A percentile compares a stretch with the other conserved stretches of the same genome.
Evolutionary conservation across 2,113 vertebrate species (phyloP).

Genomic region (Chelonoidis abingdonii): DNA sequence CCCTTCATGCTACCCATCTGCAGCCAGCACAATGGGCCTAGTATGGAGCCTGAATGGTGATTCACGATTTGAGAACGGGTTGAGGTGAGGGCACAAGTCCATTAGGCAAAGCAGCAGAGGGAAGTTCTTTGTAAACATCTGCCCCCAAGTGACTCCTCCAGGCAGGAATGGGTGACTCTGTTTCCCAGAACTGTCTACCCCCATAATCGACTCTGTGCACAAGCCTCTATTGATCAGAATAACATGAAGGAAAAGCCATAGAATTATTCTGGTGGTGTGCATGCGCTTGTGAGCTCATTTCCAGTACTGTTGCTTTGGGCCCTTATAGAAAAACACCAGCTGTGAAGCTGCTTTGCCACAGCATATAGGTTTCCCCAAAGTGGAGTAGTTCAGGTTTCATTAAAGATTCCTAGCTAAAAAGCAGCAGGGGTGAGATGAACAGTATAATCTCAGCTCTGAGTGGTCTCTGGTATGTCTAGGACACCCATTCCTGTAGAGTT

Average conservation of each 20-base stretch:
- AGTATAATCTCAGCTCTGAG: neutral
- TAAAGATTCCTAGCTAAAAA: neutral
- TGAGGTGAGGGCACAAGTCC: neutral
- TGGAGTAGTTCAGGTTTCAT: neutral
- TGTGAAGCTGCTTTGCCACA: neutral
- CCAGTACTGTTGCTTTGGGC: neutral
- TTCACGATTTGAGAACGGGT: neutral
- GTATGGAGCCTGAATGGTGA: neutral
- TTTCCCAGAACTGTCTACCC: neutral
- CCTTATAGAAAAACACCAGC: neutral
- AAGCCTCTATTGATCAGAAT: no score
- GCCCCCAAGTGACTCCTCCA: neutral
- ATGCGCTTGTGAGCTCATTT: neutral
- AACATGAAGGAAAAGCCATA: neutral
- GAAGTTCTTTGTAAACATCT: neutral
- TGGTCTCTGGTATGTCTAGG: neutral
- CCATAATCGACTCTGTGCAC: neutral
- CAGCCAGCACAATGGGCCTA: neutral
- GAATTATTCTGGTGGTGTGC: neutral
- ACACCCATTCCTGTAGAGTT: neutral
- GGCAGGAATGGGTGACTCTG: neutral
- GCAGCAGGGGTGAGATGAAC: neutral
- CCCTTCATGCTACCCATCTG: no score
- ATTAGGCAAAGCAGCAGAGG: neutral
- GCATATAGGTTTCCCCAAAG: neutral